phyloP scores from a whole-genome alignment of 2,113 vertebrate species.

The Rhea pennata region DNA sequence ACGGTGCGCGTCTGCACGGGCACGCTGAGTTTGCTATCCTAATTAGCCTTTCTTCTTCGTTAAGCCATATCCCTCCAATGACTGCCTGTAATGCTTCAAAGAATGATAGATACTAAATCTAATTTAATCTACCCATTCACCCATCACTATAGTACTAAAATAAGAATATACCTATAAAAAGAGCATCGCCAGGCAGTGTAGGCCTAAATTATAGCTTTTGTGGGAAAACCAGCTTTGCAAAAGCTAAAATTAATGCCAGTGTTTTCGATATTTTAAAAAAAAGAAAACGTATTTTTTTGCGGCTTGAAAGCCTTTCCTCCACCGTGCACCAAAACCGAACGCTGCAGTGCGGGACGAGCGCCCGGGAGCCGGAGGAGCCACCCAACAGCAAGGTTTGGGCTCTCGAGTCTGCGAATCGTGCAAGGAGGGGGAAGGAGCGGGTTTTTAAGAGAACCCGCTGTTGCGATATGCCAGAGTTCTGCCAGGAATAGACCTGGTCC shows the following conservation, averaged over 20 bases:
- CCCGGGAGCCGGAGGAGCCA: not conserved
- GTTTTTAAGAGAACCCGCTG: not conserved
- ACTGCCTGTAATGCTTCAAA: not conserved
- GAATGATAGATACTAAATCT: slow-evolving; percentile 51
- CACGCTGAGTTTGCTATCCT: not conserved
- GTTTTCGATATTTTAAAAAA: not conserved
- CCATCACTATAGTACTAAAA: slow-evolving; percentile 57
- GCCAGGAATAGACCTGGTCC: slow-evolving; percentile 38
- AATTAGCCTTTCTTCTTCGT: not conserved
- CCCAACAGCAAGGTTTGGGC: not conserved
- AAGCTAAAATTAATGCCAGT: slow-evolving; percentile 43
- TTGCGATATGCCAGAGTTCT: not conserved
- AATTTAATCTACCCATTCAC: slow-evolving; percentile 62
- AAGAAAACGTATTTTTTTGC: not conserved
- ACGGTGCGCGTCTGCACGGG: not conserved
- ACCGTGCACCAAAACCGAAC: not conserved
- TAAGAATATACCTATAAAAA: slow-evolving; percentile 67
- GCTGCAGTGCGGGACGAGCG: not conserved
- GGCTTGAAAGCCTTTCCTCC: not conserved
- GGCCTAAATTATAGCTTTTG: slow-evolving; percentile 54
- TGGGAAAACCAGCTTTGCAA: slow-evolving; percentile 44
- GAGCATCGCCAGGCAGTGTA: slow-evolving; percentile 53
- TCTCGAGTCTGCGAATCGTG: not conserved
- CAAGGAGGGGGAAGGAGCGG: not conserved
- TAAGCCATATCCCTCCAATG: not conserved